phyloP scores from a whole-genome alignment of 1,140 invertebrate species.

The Araneus ventricosus region DNA sequence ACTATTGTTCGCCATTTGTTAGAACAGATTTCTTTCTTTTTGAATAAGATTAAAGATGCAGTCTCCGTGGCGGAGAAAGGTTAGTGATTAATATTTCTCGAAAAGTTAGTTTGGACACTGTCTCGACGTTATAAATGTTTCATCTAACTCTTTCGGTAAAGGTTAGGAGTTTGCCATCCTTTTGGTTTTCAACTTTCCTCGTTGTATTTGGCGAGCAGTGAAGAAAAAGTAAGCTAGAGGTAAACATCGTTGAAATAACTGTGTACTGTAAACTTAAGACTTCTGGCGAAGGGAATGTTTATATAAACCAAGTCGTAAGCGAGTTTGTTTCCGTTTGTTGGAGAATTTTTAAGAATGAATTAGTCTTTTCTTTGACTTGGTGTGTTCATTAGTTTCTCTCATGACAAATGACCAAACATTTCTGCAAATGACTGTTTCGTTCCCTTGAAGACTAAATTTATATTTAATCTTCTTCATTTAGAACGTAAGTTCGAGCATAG shows the following conservation, averaged over 20 bases:
- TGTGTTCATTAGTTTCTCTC: not conserved
- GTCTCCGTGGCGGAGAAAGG: not conserved
- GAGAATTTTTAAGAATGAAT: not conserved
- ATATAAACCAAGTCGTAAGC: not conserved
- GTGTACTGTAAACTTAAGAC: not conserved
- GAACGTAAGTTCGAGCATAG: no score
- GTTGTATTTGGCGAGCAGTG: not conserved
- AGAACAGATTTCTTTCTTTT: constrained; percentile 13
- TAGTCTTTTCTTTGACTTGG: not conserved
- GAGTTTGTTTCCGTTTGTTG: not conserved
- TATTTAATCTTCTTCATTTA: no score
- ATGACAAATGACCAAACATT: constrained; percentile 2
- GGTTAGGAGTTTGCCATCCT: not conserved
- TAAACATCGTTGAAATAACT: not conserved
- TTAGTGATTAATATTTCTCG: constrained; percentile 25
- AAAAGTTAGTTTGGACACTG: constrained; percentile 35
- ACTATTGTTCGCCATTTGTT: constrained; percentile 30
- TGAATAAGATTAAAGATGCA: constrained; percentile 46
- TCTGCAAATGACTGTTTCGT: not conserved
- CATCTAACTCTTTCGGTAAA: not conserved
- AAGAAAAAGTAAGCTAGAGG: not conserved
- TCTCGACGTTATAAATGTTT: constrained; percentile 10
- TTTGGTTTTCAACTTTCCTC: not conserved
- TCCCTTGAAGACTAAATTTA: no score
- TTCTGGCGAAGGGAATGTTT: not conserved